Evolutionary conservation across 2,113 vertebrate species (phyloP).

Genomic region (Syngnathus scovelli): DNA sequence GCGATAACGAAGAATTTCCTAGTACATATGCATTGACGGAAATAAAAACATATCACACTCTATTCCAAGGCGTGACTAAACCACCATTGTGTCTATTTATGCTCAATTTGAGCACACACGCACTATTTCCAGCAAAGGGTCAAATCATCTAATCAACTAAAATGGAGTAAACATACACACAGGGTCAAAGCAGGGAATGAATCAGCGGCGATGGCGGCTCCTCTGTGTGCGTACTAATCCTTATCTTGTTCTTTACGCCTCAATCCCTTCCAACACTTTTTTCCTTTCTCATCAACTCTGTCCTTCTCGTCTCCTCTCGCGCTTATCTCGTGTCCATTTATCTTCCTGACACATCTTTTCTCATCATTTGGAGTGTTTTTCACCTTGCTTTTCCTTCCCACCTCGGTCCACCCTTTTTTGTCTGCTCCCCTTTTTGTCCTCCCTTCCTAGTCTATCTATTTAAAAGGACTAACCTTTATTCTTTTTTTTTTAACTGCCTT

Average conservation of each 20-base stretch:
- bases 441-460: background rate
- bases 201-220: constrained; percentile 8
- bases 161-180: constrained; percentile 8
- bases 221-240: constrained; percentile 7
- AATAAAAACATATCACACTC: constrained; percentile 64
- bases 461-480: background rate
- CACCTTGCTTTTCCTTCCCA: constrained; percentile 20
- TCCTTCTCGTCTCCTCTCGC: constrained; percentile 19
- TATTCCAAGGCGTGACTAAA: background rate
- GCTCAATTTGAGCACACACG: background rate
- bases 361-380: constrained; percentile 25
- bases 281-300: constrained; percentile 24
- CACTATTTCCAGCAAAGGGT: background rate
- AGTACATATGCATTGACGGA: constrained; percentile 54
- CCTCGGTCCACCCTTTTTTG: constrained; percentile 20
- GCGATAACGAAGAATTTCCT: constrained; percentile 43
- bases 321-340: constrained; percentile 45
- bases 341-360: constrained; percentile 34
- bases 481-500: constrained; percentile 5
- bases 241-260: constrained; percentile 13
- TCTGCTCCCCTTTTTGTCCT: background rate
- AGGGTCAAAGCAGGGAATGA: constrained; percentile 14
- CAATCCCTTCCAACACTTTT: constrained; percentile 25
- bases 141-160: background rate
- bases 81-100: background rate